Percentiles rank a stretch among this genome's conserved stretches.
Conservation (phyloP, 2,797 vertebrate genomes). For the Ciconia nigra region DNA sequence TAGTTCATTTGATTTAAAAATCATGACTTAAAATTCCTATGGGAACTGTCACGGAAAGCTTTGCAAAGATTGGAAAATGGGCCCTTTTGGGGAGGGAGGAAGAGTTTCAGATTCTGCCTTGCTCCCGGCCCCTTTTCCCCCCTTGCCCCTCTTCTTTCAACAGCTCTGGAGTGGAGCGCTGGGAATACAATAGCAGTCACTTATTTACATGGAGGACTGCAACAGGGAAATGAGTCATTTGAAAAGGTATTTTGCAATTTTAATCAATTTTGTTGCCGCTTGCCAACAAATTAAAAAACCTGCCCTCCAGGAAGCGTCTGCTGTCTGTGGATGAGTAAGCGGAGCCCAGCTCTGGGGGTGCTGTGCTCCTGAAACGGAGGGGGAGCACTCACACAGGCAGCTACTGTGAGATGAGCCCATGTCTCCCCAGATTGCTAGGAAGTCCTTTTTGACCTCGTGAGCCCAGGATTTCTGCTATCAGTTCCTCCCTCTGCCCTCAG, state of each 20-base stretch:
- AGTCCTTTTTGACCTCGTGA: neutral
- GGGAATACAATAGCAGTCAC: neutral
- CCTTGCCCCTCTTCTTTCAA: neutral
- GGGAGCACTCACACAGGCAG: neutral
- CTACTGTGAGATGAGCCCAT: neutral
- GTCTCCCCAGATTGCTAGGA: neutral
- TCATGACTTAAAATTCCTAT: neutral
- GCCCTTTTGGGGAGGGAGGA: neutral
- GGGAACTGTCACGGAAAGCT: neutral
- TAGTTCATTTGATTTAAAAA: neutral
- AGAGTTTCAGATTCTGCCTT: neutral
- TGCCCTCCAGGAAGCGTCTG: slow-evolving; percentile 41
- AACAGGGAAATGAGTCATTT: neutral
- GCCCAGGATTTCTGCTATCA: neutral
- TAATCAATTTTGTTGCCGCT: slow-evolving; percentile 37
- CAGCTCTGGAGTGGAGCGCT: neutral
- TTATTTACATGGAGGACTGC: neutral
- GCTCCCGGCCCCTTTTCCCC: neutral
- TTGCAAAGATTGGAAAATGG: neutral
- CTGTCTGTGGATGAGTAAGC: neutral
- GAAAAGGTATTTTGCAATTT: slow-evolving; percentile 50
- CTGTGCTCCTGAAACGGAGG: fast-evolving
- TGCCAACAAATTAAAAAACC: slow-evolving; percentile 52
- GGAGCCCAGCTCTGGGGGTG: fast-evolving
- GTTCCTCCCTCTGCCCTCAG: neutral